Conservation (phyloP, 2,113 vertebrate genomes). For the Myiopsitta monachus region DNA sequence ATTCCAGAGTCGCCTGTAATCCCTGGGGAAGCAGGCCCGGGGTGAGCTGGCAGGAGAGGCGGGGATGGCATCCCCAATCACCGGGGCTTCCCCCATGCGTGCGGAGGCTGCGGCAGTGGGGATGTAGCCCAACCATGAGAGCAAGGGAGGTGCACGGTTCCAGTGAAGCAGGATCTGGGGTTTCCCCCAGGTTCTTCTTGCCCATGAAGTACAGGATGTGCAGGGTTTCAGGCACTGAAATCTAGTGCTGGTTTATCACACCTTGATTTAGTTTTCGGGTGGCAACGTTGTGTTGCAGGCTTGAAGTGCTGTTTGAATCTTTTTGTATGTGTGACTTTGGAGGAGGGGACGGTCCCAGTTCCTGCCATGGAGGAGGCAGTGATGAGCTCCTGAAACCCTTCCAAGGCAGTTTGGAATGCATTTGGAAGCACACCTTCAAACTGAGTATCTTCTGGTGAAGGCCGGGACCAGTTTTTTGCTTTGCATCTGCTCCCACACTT, state of each 20-base stretch:
- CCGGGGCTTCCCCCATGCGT: not conserved
- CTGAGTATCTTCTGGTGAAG: not conserved
- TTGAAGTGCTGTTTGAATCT: not conserved
- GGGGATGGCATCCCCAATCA: fast-evolving
- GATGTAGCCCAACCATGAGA: fast-evolving
- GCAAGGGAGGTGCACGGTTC: fast-evolving
- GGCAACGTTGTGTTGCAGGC: not conserved
- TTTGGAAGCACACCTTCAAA: not conserved
- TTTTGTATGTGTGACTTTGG: not conserved
- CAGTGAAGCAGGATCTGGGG: too few species aligned
- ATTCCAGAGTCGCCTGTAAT: not conserved
- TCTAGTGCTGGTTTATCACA: not conserved
- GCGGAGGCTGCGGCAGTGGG: not conserved
- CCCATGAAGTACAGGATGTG: fast-evolving
- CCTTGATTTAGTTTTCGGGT: not conserved
- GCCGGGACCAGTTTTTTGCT: not conserved
- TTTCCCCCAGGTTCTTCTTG: not conserved
- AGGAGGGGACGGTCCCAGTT: not conserved
- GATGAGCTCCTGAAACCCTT: not conserved
- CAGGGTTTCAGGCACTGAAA: not conserved
- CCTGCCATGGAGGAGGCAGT: not conserved
- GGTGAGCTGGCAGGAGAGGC: not conserved
- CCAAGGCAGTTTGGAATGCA: not conserved
- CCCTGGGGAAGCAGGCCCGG: fast-evolving
- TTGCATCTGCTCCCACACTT: not conserved